Conservation (phyloP, 2,797 vertebrate genomes). For the Pampus argenteus region DNA sequence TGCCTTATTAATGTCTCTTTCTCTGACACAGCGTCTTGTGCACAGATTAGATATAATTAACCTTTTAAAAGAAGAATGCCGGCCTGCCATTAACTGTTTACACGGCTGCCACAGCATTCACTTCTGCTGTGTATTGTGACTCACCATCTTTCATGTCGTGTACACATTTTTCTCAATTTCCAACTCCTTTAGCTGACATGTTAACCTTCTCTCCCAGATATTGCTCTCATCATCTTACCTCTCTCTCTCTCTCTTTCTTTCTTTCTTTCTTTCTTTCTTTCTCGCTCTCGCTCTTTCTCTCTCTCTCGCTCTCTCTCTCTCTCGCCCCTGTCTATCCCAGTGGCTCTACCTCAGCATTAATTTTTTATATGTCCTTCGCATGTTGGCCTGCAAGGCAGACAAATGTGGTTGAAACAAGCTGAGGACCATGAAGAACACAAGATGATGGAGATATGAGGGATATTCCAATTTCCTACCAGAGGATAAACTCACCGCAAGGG, state of each 20-base stretch:
- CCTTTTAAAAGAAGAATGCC: constrained; percentile 77
- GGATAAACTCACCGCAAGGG: constrained; percentile 14
- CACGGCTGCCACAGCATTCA: constrained; percentile 11
- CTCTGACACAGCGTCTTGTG: constrained; percentile 64
- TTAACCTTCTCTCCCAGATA: constrained; percentile 22
- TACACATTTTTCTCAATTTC: constrained; percentile 19
- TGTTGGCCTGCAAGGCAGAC: constrained; percentile 52
- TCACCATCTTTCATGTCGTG: constrained; percentile 9
- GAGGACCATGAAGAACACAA: constrained; percentile 28
- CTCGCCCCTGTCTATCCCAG: constrained; percentile 41
- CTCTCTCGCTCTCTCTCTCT: constrained; percentile 24
- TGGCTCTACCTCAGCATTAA: constrained; percentile 43
- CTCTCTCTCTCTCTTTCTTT: constrained; percentile 25
- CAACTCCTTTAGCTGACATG: constrained; percentile 26
- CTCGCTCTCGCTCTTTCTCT: constrained; percentile 13
- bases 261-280: constrained; percentile 15
- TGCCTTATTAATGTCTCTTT: constrained; percentile 79
- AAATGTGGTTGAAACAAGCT: constrained; percentile 49
- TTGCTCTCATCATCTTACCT: constrained; percentile 1
- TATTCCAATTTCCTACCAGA: constrained; percentile 36
- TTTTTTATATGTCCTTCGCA: constrained; percentile 66
- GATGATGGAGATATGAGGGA: constrained; percentile 48
- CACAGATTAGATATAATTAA: constrained; percentile 84
- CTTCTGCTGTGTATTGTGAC: constrained; percentile 16
- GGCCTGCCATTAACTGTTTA: constrained; percentile 74